Evolutionary conservation across 1,140 invertebrate genomes (phyloP), one percentile per base, ranked within the genome.

Genomic region (Pogonus chalceus): DNA sequence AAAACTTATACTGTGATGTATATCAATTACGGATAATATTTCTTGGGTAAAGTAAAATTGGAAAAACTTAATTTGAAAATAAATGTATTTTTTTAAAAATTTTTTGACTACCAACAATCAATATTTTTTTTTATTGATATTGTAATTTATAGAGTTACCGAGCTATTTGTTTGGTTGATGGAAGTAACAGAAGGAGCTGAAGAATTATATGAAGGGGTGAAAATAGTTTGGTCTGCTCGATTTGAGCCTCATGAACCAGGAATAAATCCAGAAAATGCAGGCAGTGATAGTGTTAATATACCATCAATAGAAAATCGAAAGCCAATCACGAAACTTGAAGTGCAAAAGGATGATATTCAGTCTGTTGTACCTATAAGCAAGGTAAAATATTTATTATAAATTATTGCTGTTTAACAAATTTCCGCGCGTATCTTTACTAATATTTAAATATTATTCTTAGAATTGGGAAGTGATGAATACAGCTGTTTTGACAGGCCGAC

Each of bases 401-500:
- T 7, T 31, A 31, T 31, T 31, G 14, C 14, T 7, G 14, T 31
- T 31, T 31, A 4, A 7, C 26, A 31, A 4, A 7, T 31, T 14
- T 31, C 26, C 26, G 14, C 4, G 26, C 18, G 37, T 10, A 43
- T 18, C 23, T 9, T 23, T 35, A 14, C n/a, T 54, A 52, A 59
- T 63, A 56, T 56, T 56, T 65, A 52, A 10, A 12, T 43, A 18
- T 71, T 63, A 65, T 54, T 76, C 79, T 58, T 72, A 96, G 92
- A 93, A 91, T 66, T 92, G 87, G 83, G 91, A 96, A 71, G 82
- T 98, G 14, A 79, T 98, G 69, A 98, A 98, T 74, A 94, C 92
- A 2, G 95, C 95, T 0, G 88, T 96, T 52, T 74, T 98, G 59
- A 96, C 93, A 0, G 93, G 93, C 0, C 82, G 87, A 26, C 91